A percentile compares a stretch with the other conserved stretches of the same genome.
Conservation (phyloP, 2,888 invertebrate species). For the Watsonalla cultraria region DNA sequence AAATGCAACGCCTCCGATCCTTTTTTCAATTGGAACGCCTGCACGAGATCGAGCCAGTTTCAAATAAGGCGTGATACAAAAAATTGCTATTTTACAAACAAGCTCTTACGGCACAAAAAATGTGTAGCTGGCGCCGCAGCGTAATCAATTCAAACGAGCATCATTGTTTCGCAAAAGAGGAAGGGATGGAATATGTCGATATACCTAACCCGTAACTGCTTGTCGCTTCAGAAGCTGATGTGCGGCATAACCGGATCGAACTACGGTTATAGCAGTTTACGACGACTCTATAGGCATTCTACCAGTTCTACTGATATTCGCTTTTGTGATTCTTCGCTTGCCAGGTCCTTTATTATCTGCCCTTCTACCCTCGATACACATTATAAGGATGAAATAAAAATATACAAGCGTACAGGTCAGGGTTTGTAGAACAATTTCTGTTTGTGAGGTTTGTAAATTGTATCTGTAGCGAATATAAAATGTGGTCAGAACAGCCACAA, state of each 20-base stretch:
- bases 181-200: slow-evolving; percentile 50
- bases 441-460: slow-evolving; percentile 3
- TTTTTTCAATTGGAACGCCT: slow-evolving; percentile 42
- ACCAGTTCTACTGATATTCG: slow-evolving; percentile 46
- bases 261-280: slow-evolving; percentile 52
- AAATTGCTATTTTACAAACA: slow-evolving; percentile 65
- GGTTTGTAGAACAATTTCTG: background rate
- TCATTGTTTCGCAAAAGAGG: slow-evolving; percentile 54
- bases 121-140: slow-evolving; percentile 45
- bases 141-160: slow-evolving; percentile 60
- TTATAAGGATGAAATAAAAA: slow-evolving; percentile 7
- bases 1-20: slow-evolving; percentile 34
- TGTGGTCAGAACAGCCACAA: slow-evolving; percentile 31
- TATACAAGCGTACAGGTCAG: no score
- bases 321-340: slow-evolving; percentile 33
- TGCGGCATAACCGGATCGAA: slow-evolving; percentile 53
- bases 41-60: slow-evolving; percentile 46
- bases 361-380: slow-evolving; percentile 13
- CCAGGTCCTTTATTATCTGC: slow-evolving; percentile 5
- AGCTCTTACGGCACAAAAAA: slow-evolving; percentile 53
- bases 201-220: slow-evolving; percentile 35
- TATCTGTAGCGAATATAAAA: slow-evolving; percentile 17
- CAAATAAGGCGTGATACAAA: slow-evolving; percentile 51
- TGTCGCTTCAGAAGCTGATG: slow-evolving; percentile 37
- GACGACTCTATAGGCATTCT: slow-evolving; percentile 46